Evolutionary conservation across 2,888 invertebrate species (phyloP).

Genomic region (Rhopalosiphum nymphaeae): DNA sequence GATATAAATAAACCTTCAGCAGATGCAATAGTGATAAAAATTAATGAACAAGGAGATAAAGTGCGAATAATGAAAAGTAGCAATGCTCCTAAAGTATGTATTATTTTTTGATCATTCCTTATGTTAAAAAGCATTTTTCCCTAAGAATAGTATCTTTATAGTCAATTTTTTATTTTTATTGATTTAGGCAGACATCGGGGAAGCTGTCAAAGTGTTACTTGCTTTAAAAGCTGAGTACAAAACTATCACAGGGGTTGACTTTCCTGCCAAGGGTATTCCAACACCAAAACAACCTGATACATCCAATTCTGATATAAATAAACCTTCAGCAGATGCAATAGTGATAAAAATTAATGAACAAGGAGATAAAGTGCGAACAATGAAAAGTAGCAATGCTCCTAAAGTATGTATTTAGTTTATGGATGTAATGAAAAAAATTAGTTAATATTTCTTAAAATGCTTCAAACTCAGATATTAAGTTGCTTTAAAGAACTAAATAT

Average conservation of each 20-base stretch:
- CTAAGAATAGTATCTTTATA: too few species aligned
- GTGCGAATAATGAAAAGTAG: conserved; percentile 80
- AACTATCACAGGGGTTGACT: conserved; percentile 15
- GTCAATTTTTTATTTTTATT: too few species aligned
- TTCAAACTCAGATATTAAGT: too few species aligned
- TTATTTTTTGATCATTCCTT: too few species aligned
- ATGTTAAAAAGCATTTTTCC: too few species aligned
- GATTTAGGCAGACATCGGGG: conserved; percentile 51
- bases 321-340: neutral
- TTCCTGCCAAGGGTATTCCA: neutral
- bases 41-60: conserved; percentile 73
- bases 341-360: conserved; percentile 70
- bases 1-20: neutral
- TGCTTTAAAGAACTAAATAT: too few species aligned
- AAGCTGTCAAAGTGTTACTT: conserved; percentile 74
- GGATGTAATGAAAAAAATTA: neutral
- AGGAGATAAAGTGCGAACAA: conserved; percentile 76
- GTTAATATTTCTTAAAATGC: too few species aligned
- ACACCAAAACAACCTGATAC: neutral
- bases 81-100: conserved; percentile 75
- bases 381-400: conserved; percentile 79
- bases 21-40: neutral
- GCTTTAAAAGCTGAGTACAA: conserved; percentile 74
- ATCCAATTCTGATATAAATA: too few species aligned
- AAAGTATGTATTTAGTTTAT: conserved; percentile 70